These are phyloP conservation scores for Melanotaenia nigrans DNA, from an alignment of 2,797 vertebrate species.

Conservation along the genomic window DNA sequence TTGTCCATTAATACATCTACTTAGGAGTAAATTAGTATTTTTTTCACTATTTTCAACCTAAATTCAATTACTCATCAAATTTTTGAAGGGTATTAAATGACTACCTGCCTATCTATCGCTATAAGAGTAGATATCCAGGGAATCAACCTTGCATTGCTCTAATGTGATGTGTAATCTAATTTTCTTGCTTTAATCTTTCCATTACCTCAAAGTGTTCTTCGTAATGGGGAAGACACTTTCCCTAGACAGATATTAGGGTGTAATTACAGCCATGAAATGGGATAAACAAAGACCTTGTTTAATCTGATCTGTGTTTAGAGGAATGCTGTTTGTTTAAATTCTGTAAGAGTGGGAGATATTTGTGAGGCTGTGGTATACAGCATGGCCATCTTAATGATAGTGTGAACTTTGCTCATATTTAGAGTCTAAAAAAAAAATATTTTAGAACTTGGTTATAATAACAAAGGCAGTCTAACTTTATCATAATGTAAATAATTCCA, in stretches of 20 bases:
- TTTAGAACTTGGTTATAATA: no score
- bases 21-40: not conserved
- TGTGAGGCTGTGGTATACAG: not conserved
- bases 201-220: slow-evolving; percentile 24
- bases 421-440: no score
- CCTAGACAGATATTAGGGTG: slow-evolving; percentile 11
- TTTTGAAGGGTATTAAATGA: slow-evolving; percentile 1
- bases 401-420: no score
- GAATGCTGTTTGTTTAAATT: slow-evolving; percentile 1
- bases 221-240: slow-evolving; percentile 33
- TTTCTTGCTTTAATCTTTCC: slow-evolving; percentile 16
- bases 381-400: not conserved
- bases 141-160: slow-evolving; percentile 6
- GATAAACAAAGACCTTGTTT: slow-evolving; percentile 17
- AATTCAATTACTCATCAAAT: not conserved
- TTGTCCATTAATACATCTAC: not conserved
- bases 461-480: no score
- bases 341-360: no score
- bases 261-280: slow-evolving; percentile 8
- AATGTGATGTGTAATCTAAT: slow-evolving; percentile 26
- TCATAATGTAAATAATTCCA: no score
- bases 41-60: not conserved
- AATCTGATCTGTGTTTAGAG: slow-evolving; percentile 18
- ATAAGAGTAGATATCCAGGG: not conserved
- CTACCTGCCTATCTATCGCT: not conserved